Base-by-base conservation (phyloP, 2,113 vertebrate genomes). In the Cyrtonyx montezumae region DNA sequence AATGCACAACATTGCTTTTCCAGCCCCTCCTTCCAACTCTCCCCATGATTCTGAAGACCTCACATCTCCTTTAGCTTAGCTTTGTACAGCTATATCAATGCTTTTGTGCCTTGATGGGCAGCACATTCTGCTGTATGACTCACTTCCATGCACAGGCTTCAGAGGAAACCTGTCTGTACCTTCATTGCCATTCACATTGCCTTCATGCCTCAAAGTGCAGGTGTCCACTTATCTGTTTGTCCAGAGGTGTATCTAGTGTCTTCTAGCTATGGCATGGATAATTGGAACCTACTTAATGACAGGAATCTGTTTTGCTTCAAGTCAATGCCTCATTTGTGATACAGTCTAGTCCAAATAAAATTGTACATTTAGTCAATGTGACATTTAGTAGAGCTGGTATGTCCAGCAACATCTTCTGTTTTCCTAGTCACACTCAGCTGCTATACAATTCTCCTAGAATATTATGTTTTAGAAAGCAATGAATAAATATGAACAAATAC, bases 11-110 rank as follows among this genome's bases (percentile, higher is more conserved):
- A 21, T 26, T 48, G 48, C 42, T 79, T 32, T 84, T 79, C 76
- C 93, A 94, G 5, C 2, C 62, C 62, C 48, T 90, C 66, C 67
- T 92, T 76, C 78, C 91, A 87, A 48, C 42, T 68, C 94, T 82
- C 71, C n/a, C 12, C 11, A 8, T 20, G 79, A 34, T 80, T 23
- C 93, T 83, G 70, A 34, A 93, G 37, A 84, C 16, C 25, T 66
- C 67, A 32, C 34, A 43, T 42, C 49, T 66, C 63, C 63, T 76
- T 32, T 67, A 76, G 75, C 36, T 84, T 61, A 91, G 77, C 45
- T 91, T 30, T 65, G 17, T 16, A 9, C 6, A 61, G 75, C 43
- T 78, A 61, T 88, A 85, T 43, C 86, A 68, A 46, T 53, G 56
- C 53, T 84, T 36, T n/a, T 42, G 26, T 3, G 5, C 49, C 48